Evolutionary conservation across 2,797 vertebrate species (phyloP).

Genomic region (Lerista edwardsae): DNA sequence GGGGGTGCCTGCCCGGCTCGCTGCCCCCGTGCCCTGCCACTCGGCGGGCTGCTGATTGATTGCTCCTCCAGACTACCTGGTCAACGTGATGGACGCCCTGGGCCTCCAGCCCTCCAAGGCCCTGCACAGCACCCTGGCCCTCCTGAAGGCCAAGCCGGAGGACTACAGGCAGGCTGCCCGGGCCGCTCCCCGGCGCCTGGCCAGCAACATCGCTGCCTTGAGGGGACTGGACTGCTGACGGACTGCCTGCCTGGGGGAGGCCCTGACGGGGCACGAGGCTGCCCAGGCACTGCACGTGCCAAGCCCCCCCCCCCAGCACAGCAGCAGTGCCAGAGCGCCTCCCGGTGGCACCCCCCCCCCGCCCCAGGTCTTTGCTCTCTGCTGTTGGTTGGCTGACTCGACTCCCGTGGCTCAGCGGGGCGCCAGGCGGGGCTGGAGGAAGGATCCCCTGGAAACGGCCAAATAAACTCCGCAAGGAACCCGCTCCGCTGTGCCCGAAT

Average conservation of each 20-base stretch:
- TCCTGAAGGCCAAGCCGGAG: constrained; percentile 89
- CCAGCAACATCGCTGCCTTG: constrained; percentile 82
- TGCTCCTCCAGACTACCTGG: constrained; percentile 92
- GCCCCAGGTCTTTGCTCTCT: too few relatives aligned
- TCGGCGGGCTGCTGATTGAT: too few relatives aligned
- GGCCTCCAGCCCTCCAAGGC: constrained; percentile 90
- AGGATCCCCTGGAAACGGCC: background rate
- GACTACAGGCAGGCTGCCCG: constrained; percentile 88
- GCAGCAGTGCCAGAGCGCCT: too few relatives aligned
- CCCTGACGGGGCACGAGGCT: too few relatives aligned
- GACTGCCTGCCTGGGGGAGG: accelerated
- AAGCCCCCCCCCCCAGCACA: background rate
- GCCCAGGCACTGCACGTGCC: accelerated
- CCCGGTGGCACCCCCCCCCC: too few relatives aligned
- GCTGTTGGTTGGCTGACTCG: too few relatives aligned
- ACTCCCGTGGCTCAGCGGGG: too few relatives aligned
- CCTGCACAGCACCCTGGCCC: constrained; percentile 83
- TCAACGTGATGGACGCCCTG: constrained; percentile 96
- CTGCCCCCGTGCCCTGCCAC: too few relatives aligned
- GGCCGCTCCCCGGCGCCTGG: constrained; percentile 84
- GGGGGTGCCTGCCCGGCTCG: too few relatives aligned
- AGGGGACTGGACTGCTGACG: constrained; percentile 82
- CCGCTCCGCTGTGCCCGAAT: background rate
- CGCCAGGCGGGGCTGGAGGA: too few relatives aligned
- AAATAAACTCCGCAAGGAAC: background rate